Base-by-base conservation (phyloP, 1,140 invertebrate genomes). In the Drosophila teissieri region DNA sequence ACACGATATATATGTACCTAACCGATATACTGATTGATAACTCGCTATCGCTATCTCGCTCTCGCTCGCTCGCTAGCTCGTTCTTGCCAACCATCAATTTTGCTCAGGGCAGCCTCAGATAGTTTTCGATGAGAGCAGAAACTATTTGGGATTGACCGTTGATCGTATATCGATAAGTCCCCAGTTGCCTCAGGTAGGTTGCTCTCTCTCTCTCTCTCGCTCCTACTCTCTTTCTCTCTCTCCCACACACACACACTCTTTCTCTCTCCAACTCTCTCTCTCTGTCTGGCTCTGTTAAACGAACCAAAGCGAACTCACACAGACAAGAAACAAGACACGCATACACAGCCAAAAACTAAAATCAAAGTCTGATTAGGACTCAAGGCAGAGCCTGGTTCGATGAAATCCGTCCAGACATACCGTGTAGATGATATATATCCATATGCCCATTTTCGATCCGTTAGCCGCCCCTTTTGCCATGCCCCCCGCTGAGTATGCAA, bases 31-130 rank as follows among this genome's bases (percentile, higher is more conserved):
- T 76, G 70, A 76, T 61, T 69, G 63, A 60, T 80, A 53, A 52
- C 24, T 57, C 46, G 58, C 76, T 73, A 58, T 70, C 62, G 83
- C 83, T 86, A 55, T 73, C 76, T 88, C 75, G 78, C 78, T 86
- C 78, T 76, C 64, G 80, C 83, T 78, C 77, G 73, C 74, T 73
- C 69, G 80, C 85, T 90, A 70, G 76, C 76, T 88, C 70, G 68
- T 78, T 82, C 61, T 80, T 60, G 62, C 39, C 48, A 69, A 36
- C 73, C 57, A 73, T 78, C 24, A 48, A 51, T 61, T 69, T 72
- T 80, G 65, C 81, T 85, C 81, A 61, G 81, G 68, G 62, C 74
- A 70, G 78, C 73, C 68, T 72, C 65, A 70, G 68, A 72, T 72
- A 72, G 68, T 72, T 72, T 72, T 72, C 65, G 52, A 70, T 70